These are phyloP conservation scores for Sebastes minor DNA, from an alignment of 2,797 vertebrate species.

Conservation along the genomic window DNA sequence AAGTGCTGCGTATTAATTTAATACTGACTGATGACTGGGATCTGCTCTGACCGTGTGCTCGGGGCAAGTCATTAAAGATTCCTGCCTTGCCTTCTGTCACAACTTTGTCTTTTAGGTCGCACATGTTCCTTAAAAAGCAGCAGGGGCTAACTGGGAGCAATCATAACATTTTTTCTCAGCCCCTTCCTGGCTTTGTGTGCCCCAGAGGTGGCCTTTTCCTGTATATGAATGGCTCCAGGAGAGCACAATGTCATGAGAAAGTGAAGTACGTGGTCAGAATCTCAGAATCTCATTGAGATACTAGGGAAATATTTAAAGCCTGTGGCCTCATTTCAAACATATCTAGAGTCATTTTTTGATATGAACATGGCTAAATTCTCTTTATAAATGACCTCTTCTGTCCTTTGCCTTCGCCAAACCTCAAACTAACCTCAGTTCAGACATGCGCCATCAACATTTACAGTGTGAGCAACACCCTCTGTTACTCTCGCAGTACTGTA, in stretches of 20 bases:
- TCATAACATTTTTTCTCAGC: constrained; percentile 70
- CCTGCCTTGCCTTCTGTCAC: constrained; percentile 75
- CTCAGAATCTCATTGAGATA: constrained; percentile 14
- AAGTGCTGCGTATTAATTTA: not conserved
- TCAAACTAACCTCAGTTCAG: not conserved
- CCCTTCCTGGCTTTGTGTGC: constrained; percentile 82
- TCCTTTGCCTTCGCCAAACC: not conserved
- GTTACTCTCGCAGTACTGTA: not conserved
- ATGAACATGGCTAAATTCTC: not conserved
- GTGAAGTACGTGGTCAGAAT: constrained; percentile 30
- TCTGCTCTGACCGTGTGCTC: constrained; percentile 45
- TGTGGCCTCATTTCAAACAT: not conserved
- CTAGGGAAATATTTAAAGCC: not conserved
- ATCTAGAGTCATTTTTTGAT: not conserved
- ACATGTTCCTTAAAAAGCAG: constrained; percentile 64
- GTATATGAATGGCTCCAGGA: constrained; percentile 52
- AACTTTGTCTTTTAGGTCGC: constrained; percentile 66
- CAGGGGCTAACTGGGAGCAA: constrained; percentile 52
- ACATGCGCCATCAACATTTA: not conserved
- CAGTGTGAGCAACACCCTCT: not conserved
- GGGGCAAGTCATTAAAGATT: constrained; percentile 77
- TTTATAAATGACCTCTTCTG: not conserved
- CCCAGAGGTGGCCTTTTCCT: constrained; percentile 70
- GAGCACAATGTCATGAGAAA: constrained; percentile 67
- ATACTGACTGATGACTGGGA: constrained; percentile 1